Evolutionary conservation across 2,888 invertebrate genomes (phyloP).

Genomic region (Eucriotettix oculatus): DNA sequence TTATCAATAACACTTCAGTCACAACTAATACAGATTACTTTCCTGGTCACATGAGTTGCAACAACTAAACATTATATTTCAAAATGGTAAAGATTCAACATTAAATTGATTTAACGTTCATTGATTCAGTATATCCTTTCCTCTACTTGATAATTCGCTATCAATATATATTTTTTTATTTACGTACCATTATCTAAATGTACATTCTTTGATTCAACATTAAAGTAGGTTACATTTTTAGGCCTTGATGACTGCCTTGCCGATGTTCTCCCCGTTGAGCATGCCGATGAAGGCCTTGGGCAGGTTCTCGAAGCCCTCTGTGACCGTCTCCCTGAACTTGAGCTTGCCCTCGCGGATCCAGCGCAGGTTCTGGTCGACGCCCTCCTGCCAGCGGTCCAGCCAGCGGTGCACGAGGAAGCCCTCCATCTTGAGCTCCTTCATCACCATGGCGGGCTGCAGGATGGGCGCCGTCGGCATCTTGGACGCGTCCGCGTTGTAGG

Average conservation of each 20-base stretch:
- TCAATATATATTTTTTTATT: no score
- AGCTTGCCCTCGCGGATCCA: slow-evolving; percentile 47
- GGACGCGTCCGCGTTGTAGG: slow-evolving; percentile 37
- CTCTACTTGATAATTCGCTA: no score
- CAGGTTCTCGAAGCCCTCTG: slow-evolving; percentile 57
- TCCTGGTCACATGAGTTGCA: no score
- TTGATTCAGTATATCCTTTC: no score
- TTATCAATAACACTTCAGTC: no score
- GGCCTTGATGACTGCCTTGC: slow-evolving; percentile 51
- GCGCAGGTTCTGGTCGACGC: slow-evolving; percentile 39
- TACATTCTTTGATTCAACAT: no score
- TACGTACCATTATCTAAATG: no score
- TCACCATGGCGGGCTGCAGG: slow-evolving; percentile 36
- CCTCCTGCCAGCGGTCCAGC: slow-evolving; percentile 41
- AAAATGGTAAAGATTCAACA: no score
- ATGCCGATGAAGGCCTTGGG: slow-evolving; percentile 49
- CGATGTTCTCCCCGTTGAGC: slow-evolving; percentile 45
- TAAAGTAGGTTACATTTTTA: slow-evolving; percentile 18
- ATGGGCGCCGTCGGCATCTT: slow-evolving; percentile 24
- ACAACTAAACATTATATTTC: no score
- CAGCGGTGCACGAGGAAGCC: slow-evolving; percentile 41
- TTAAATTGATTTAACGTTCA: no score
- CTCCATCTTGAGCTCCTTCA: slow-evolving; percentile 40
- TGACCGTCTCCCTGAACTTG: slow-evolving; percentile 48
- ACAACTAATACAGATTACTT: no score